Evolutionary conservation across 1,140 invertebrate species (phyloP).

Genomic region (Dreissena rostriformis): DNA sequence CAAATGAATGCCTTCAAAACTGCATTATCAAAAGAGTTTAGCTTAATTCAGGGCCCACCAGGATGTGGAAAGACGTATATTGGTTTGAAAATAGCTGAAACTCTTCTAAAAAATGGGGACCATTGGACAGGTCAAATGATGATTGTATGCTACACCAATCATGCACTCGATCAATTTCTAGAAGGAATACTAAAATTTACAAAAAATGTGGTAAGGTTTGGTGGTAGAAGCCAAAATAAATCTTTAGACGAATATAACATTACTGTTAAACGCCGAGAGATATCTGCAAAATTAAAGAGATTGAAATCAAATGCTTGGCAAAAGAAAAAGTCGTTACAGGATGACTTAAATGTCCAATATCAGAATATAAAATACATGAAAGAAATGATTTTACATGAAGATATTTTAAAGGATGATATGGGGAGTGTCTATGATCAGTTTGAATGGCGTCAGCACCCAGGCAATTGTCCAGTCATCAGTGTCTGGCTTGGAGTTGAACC

Average conservation of each 20-base stretch:
- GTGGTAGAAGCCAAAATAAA: slow-evolving; percentile 85
- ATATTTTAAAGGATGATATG: too few species aligned
- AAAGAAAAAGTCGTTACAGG: too few species aligned
- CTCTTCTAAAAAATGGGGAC: background rate
- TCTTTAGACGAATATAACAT: too few species aligned
- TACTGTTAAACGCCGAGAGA: too few species aligned
- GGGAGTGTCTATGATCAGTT: too few species aligned
- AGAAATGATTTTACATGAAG: too few species aligned
- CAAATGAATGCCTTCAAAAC: slow-evolving; percentile 81
- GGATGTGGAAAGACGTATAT: slow-evolving; percentile 77
- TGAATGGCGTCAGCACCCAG: too few species aligned
- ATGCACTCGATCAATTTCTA: slow-evolving; percentile 94
- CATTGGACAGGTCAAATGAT: slow-evolving; percentile 84
- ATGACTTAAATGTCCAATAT: too few species aligned
- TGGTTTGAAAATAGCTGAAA: slow-evolving; percentile 35
- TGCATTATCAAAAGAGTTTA: slow-evolving; percentile 81
- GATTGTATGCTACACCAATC: slow-evolving; percentile 92
- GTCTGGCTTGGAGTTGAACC: slow-evolving; percentile 69
- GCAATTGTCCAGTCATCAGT: slow-evolving; percentile 77
- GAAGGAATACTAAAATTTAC: slow-evolving; percentile 82
- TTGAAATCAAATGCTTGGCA: too few species aligned
- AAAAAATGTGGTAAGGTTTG: slow-evolving; percentile 86
- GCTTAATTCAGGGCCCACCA: slow-evolving; percentile 87
- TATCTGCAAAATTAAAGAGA: too few species aligned
- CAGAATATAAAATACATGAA: too few species aligned